phyloP scores from a whole-genome alignment of 1,140 invertebrate genomes.

The Maconellicoccus hirsutus region DNA sequence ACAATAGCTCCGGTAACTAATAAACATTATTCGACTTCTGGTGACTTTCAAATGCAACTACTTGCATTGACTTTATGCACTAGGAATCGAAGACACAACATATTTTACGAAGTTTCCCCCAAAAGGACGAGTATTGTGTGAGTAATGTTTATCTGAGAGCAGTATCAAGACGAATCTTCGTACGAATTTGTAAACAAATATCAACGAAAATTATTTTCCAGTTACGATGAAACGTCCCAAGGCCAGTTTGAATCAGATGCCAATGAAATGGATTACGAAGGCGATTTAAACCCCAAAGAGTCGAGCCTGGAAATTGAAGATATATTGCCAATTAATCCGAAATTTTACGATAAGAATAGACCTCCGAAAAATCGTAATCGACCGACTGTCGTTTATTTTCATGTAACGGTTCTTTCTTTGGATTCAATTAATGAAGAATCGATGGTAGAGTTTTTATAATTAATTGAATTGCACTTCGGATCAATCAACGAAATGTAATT shows the following conservation, averaged over 20 bases:
- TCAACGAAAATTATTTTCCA: not conserved
- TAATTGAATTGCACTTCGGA: not conserved
- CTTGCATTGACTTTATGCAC: conserved; percentile 27
- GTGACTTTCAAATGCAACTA: conserved; percentile 28
- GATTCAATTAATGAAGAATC: conserved; percentile 85
- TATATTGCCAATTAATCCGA: conserved; percentile 68
- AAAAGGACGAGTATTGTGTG: not conserved
- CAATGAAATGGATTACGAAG: conserved; percentile 17
- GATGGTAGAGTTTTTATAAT: conserved; percentile 54
- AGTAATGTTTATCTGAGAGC: not conserved
- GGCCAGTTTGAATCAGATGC: not conserved
- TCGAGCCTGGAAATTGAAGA: conserved; percentile 60
- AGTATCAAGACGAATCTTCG: not conserved
- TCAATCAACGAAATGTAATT: not conserved
- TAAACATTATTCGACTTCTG: not conserved
- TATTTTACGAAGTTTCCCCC: conserved; percentile 26
- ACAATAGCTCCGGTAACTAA: conserved; percentile 24
- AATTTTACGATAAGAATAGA: conserved; percentile 79
- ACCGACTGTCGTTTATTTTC: conserved; percentile 75
- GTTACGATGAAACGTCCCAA: not conserved
- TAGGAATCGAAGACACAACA: conserved; percentile 27
- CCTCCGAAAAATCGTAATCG: conserved; percentile 73
- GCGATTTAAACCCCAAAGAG: conserved; percentile 34
- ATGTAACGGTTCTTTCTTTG: conserved; percentile 73
- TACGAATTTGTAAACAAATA: not conserved